Evolutionary conservation across 2,888 invertebrate genomes (phyloP).

Genomic region (Cephus spinipes): DNA sequence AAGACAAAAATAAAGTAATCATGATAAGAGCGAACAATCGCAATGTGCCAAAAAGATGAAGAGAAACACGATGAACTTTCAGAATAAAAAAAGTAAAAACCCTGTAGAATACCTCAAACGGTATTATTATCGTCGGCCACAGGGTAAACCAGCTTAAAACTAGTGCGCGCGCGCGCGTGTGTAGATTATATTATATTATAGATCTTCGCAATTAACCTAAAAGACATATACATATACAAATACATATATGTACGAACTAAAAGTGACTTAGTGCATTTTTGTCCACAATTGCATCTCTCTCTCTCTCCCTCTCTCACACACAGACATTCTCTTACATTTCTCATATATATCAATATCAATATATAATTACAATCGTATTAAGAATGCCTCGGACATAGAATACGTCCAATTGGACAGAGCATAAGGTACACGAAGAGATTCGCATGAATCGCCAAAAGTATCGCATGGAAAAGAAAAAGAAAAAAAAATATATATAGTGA

Average conservation of each 20-base stretch:
- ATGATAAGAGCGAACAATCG: neutral
- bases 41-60: neutral
- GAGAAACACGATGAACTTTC: neutral
- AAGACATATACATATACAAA: neutral
- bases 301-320: neutral
- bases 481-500: neutral
- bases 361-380: neutral
- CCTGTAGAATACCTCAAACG: neutral
- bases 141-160: neutral
- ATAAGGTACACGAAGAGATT: neutral
- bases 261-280: constrained; percentile 22
- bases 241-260: constrained; percentile 15
- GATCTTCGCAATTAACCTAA: constrained; percentile 3
- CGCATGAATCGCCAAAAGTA: neutral
- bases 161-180: neutral
- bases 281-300: neutral
- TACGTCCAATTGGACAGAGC: neutral
- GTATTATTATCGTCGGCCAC: neutral
- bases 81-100: neutral
- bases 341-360: constrained; percentile 4
- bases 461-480: neutral
- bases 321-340: neutral
- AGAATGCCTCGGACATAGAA: neutral
- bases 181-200: neutral
- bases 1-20: neutral